Evolutionary conservation across 1,140 invertebrate genomes (phyloP).

Genomic region (Ceratosolen solmsi): DNA sequence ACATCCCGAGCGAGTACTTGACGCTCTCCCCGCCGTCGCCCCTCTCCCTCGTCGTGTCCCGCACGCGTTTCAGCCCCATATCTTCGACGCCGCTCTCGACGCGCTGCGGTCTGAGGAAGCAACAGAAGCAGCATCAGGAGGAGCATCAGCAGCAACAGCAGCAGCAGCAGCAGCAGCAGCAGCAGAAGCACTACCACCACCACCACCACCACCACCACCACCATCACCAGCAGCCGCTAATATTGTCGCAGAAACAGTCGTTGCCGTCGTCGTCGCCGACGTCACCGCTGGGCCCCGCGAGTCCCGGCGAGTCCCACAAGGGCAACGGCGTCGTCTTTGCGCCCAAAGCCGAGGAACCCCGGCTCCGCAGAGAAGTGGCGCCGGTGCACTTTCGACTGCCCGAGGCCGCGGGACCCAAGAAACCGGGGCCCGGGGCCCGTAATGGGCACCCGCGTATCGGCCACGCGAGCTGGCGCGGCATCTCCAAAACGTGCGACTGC

Average conservation of each 20-base stretch:
- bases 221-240: not conserved
- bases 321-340: slow-evolving; percentile 46
- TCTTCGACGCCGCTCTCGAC: slow-evolving; percentile 15
- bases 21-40: slow-evolving; percentile 49
- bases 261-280: too few species aligned
- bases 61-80: slow-evolving; percentile 11
- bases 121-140: not conserved
- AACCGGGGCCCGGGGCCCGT: slow-evolving; percentile 42
- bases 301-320: not conserved
- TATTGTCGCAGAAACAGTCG: too few species aligned
- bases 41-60: slow-evolving; percentile 24
- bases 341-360: not conserved
- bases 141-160: slow-evolving; percentile 2
- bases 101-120: slow-evolving; percentile 2
- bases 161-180: not conserved
- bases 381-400: slow-evolving; percentile 60
- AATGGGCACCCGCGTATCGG: slow-evolving; percentile 61
- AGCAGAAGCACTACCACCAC: not conserved
- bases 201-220: slow-evolving; percentile 27
- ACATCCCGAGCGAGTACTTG: slow-evolving; percentile 17
- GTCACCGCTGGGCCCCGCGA: not conserved
- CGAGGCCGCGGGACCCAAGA: slow-evolving; percentile 55
- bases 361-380: not conserved
- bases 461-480: slow-evolving; percentile 61
- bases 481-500: slow-evolving; percentile 70